These are phyloP conservation scores for Trissonchulus sp. DNA, from an alignment of 2,888 invertebrate species.

Conservation along the genomic window DNA sequence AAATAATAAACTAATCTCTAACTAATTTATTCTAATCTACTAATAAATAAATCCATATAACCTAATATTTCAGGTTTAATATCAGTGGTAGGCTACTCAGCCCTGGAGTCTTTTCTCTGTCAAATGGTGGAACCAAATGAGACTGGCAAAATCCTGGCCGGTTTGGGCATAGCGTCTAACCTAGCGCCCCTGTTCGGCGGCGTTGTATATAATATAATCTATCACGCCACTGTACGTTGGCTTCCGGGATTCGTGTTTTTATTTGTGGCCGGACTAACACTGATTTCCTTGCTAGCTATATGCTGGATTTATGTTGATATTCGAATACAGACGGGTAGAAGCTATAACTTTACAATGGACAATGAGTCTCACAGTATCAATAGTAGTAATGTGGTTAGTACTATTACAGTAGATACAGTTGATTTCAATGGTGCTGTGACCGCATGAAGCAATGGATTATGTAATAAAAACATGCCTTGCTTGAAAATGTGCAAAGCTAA, in stretches of 20 bases:
- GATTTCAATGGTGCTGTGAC: too few species aligned
- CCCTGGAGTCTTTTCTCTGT: not conserved
- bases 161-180: not conserved
- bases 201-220: not conserved
- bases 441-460: too few species aligned
- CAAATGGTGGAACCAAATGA: not conserved
- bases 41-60: too few species aligned
- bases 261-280: not conserved
- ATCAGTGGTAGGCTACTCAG: not conserved
- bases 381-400: too few species aligned
- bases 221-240: not conserved
- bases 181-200: not conserved
- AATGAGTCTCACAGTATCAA: too few species aligned
- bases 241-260: not conserved
- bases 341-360: too few species aligned
- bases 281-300: not conserved
- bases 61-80: not conserved
- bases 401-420: too few species aligned
- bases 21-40: too few species aligned
- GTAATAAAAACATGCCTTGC: too few species aligned
- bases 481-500: too few species aligned
- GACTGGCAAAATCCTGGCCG: not conserved
- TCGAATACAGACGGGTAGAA: too few species aligned
- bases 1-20: too few species aligned
- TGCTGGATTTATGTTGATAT: not conserved